Evolutionary conservation across 2,797 vertebrate species (phyloP), one percentile per base, ranked within the genome.

Genomic region (Hylomyscus alleni): DNA sequence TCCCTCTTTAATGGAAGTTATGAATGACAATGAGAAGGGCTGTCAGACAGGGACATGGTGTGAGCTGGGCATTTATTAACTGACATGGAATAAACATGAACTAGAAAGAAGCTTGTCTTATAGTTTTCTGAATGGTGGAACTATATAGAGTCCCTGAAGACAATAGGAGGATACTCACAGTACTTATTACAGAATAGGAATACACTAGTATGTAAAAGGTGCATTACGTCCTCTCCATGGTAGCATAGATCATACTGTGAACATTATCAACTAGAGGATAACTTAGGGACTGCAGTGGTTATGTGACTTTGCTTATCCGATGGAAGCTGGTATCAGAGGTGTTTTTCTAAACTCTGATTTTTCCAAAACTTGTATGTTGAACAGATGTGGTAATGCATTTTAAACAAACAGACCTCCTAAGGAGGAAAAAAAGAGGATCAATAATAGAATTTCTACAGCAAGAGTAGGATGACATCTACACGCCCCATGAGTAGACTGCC

Each of bases 361-460:
- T 96, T 93, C 52, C 15, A 88, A 87, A 95, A 65, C 50, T 52
- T 58, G 10, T 40, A 69, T 44, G 58, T 65, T 82, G 47, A 90
- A 73, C 8, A 81, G 26, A 34, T 44, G 3, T 6, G 82, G 44
- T 37, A 54, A 86, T 56, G 40, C 22, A 90, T 37, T 96, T 84
- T 76, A 76, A 72, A 83, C 17, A 47, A 83, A 62, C 8, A n/a
- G 86, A 76, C 26, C 3, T 50, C 6, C 1, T 84, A 94, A 44
- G 44, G 60, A 96, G 17, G 37, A 94, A 84, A 86, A 90, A 50
- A 0, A 81, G 40, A 73, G 24, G 3, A 22, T 89, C 47, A 81
- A 8, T 82, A 73, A 92, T 0, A 95, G 62, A 76, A 81, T 29
- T 50, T 56, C 37, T 84, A 4, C 13, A 17, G 22, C 65, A 81